Evolutionary conservation across 2,113 vertebrate genomes (phyloP), one percentile per base, ranked within the genome.

Genomic region (Ageneiosus marmoratus): DNA sequence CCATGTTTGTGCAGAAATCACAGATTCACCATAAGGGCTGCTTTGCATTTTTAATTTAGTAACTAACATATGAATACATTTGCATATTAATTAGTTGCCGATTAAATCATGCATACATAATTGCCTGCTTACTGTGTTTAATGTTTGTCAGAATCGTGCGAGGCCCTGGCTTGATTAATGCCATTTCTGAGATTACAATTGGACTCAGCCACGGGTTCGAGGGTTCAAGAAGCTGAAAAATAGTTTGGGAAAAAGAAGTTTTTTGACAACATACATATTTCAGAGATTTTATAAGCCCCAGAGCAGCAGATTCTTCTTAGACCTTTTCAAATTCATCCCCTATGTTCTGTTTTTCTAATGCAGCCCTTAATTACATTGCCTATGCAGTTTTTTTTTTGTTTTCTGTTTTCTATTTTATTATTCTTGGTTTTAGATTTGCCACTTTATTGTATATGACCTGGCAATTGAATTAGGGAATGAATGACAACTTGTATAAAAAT

Each of bases 41-140:
- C 96, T 98, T 98, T 98, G 97, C 97, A 99, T 99, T 98, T 99
- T 99, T 98, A 99, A 99, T 99, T 98, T 97, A 98, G 97, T 97
- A 97, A 97, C 97, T 97, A 99, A 97, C 97, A 98, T 96, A 96
- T 99, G 97, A 97, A 99, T 98, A 98, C 94, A 99, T 99, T 98
- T 99, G 97, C 97, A 99, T 99, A 98, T 98, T 98, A 98, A 98
- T 99, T 95, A 98, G 97, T 96, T 96, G 97, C 96, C 97, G 97
- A 98, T 98, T 96, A 98, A 99, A 97, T 98, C 97, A 98, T 97
- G 97, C 97, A 99, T 98, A 97, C 97, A 97, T 99, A 99, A 98
- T 97, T 96, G 86, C 88, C 88, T 89, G 83, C 86, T 87, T 89
- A 90, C 89, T 90, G 90, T 90, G 95, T 95, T 96, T 95, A 95